Evolutionary conservation across 2,797 vertebrate species (phyloP).

Genomic region (Periophthalmus magnuspinnatus): DNA sequence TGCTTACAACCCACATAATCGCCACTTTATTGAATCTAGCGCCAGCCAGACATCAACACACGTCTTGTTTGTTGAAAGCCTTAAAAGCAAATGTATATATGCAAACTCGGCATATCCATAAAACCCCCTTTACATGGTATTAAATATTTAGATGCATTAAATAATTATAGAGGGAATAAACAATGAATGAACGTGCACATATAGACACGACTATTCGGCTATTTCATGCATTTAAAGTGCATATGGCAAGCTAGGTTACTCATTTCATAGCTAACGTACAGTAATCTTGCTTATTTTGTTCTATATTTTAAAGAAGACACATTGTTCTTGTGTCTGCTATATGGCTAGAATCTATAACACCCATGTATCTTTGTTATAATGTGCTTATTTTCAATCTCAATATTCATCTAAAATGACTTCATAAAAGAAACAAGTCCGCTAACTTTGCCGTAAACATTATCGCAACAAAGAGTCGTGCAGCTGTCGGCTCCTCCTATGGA

Average conservation of each 20-base stretch:
- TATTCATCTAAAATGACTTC: no score
- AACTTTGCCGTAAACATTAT: no score
- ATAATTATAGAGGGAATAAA: slow-evolving; percentile 45
- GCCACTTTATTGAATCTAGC: slow-evolving; percentile 54
- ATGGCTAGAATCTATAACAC: no score
- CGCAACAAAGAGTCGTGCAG: no score
- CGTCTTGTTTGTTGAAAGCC: slow-evolving; percentile 35
- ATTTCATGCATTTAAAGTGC: slow-evolving; percentile 15
- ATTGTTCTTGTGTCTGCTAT: no score
- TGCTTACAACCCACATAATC: slow-evolving; percentile 47
- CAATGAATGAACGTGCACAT: slow-evolving; percentile 22
- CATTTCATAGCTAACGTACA: no score
- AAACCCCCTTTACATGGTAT: slow-evolving; percentile 51
- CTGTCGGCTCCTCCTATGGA: no score
- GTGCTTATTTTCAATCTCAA: no score
- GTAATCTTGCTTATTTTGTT: no score
- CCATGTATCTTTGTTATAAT: no score
- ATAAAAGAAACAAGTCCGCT: no score
- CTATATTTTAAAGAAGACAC: no score
- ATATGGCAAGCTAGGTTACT: background rate
- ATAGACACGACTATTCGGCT: slow-evolving; percentile 15
- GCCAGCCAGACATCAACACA: slow-evolving; percentile 42
- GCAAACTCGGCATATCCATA: slow-evolving; percentile 57
- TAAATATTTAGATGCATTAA: slow-evolving; percentile 68
- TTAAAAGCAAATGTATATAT: slow-evolving; percentile 72